Evolutionary conservation across 1,140 invertebrate species (phyloP).

Genomic region (Yoshiicerus persimilis): DNA sequence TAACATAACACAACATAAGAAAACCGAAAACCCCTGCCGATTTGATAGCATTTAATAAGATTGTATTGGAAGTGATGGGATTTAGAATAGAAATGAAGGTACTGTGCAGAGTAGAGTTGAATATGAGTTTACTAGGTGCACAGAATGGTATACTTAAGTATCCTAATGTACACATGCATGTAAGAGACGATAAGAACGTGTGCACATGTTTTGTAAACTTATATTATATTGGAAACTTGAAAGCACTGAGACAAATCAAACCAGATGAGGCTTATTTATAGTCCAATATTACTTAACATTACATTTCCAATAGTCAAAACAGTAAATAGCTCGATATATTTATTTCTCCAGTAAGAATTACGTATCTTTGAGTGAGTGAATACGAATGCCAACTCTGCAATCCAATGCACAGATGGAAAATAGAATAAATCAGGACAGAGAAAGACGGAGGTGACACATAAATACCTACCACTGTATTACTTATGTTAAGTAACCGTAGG

Average conservation of each 20-base stretch:
- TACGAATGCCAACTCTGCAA: too few species aligned
- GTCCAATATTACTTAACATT: neutral
- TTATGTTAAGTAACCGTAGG: neutral
- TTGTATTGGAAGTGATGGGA: neutral
- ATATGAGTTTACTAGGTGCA: neutral
- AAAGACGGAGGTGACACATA: neutral
- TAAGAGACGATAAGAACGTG: neutral
- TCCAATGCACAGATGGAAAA: neutral
- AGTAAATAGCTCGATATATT: too few species aligned
- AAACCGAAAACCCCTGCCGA: neutral
- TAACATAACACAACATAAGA: neutral
- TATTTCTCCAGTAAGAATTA: too few species aligned
- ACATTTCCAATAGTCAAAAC: neutral
- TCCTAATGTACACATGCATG: neutral
- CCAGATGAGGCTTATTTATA: neutral
- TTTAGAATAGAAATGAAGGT: neutral
- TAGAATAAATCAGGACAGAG: neutral
- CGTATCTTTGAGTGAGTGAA: neutral
- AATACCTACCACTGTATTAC: neutral
- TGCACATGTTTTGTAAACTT: neutral
- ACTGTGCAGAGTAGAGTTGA: neutral
- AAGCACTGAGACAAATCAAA: neutral
- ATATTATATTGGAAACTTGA: too few species aligned
- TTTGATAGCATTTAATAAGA: conserved; percentile 18
- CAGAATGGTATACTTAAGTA: neutral